phyloP scores from a whole-genome alignment of 2,888 invertebrate genomes.

The Ophion obscuratus region DNA sequence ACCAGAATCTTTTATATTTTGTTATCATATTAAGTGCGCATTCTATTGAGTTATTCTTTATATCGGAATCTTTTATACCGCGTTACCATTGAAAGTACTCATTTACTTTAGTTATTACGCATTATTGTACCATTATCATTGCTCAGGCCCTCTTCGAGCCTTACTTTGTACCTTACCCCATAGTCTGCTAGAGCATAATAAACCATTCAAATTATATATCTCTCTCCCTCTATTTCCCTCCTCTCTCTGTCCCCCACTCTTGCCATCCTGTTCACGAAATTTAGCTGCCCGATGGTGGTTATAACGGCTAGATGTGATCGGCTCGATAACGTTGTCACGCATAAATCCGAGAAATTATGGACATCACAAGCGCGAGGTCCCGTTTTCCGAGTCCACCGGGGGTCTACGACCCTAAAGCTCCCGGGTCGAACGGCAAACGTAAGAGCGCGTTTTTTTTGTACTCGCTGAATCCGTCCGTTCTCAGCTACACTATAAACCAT shows the following conservation, averaged over 20 bases:
- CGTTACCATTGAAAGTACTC: too few relatives aligned
- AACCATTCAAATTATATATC: not conserved
- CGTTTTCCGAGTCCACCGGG: constrained; percentile 28
- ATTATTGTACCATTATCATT: too few relatives aligned
- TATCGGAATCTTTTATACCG: too few relatives aligned
- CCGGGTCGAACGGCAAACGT: not conserved
- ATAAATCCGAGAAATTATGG: constrained; percentile 68
- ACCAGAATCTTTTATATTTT: too few relatives aligned
- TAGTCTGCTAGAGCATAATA: too few relatives aligned
- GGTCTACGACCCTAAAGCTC: not conserved
- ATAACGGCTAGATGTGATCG: constrained; percentile 67
- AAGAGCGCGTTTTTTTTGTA: not conserved
- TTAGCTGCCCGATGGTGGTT: constrained; percentile 77
- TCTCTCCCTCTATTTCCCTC: constrained; percentile 13
- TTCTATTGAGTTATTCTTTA: too few relatives aligned
- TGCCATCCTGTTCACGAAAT: constrained; percentile 75
- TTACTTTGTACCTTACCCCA: too few relatives aligned
- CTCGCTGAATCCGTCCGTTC: too few relatives aligned
- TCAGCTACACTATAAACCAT: too few relatives aligned
- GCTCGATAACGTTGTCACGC: constrained; percentile 57
- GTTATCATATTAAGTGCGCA: too few relatives aligned
- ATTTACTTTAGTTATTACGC: too few relatives aligned
- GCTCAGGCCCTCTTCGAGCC: too few relatives aligned
- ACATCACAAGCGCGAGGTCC: constrained; percentile 38
- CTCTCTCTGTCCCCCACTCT: constrained; percentile 8